Evolutionary conservation across 2,888 invertebrate genomes (phyloP).

Genomic region (Halictus quadricinctus): DNA sequence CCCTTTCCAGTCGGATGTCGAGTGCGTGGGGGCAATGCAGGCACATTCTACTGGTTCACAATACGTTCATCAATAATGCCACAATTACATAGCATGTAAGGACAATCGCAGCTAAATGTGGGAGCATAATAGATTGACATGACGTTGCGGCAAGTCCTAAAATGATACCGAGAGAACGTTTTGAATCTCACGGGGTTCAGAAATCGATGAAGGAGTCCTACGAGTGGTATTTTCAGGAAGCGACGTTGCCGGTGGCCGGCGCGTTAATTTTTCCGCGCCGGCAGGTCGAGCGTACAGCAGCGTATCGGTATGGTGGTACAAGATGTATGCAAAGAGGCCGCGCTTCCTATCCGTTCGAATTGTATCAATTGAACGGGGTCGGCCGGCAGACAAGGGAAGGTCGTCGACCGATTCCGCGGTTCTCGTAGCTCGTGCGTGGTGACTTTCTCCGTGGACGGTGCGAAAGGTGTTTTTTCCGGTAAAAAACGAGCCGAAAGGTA

Average conservation of each 20-base stretch:
- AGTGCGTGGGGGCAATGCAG: too few relatives aligned
- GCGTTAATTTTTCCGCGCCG: not conserved
- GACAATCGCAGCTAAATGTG: too few relatives aligned
- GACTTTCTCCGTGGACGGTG: conserved; percentile 5
- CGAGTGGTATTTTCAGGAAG: too few relatives aligned
- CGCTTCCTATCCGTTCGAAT: conserved; percentile 37
- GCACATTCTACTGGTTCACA: too few relatives aligned
- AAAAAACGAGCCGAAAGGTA: conserved; percentile 11
- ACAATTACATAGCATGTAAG: too few relatives aligned
- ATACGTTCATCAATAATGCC: too few relatives aligned
- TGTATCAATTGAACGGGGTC: conserved; percentile 30
- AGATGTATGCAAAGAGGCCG: conserved; percentile 31
- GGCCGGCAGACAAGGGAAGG: not conserved
- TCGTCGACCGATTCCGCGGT: conserved; percentile 25
- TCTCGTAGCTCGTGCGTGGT: not conserved
- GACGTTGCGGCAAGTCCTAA: too few relatives aligned
- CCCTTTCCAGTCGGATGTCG: too few relatives aligned
- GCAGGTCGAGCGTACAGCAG: not conserved
- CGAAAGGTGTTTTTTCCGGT: conserved; percentile 15
- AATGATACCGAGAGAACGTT: too few relatives aligned
- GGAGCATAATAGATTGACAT: too few relatives aligned
- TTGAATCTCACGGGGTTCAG: too few relatives aligned
- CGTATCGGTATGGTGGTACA: not conserved
- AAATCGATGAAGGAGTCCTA: too few relatives aligned
- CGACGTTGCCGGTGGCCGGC: not conserved